A percentile compares a stretch with the other conserved stretches of the same genome.
Evolutionary conservation across 2,113 vertebrate genomes (phyloP).

Genomic region (Isurus oxyrinchus): DNA sequence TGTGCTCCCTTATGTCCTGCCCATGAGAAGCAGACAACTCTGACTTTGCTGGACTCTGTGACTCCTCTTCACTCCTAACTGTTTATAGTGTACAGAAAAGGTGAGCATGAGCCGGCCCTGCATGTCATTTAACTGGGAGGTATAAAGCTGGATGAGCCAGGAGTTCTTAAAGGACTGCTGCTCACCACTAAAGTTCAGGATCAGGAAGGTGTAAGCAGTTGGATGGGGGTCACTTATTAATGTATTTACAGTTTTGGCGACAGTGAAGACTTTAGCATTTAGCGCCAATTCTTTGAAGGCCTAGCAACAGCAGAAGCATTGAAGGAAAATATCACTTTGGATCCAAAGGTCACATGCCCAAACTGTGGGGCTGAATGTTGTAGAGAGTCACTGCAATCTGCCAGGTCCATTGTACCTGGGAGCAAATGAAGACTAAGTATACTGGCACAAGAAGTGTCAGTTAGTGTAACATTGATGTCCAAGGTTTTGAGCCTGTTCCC

Average conservation of each 20-base stretch:
- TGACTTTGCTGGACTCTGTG: neutral
- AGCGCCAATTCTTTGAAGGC: neutral
- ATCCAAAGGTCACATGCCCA: no score
- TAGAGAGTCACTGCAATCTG: neutral
- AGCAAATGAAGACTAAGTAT: neutral
- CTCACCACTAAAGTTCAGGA: neutral
- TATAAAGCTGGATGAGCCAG: neutral
- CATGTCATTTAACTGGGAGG: neutral
- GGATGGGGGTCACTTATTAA: neutral
- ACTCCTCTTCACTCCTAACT: neutral
- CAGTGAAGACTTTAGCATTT: neutral
- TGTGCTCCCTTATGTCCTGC: neutral
- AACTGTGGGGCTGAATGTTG: neutral
- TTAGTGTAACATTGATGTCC: neutral
- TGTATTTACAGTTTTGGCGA: neutral
- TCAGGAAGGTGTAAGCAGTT: neutral
- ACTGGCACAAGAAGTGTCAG: neutral
- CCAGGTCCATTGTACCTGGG: neutral
- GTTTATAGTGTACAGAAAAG: neutral
- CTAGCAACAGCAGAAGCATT: neutral
- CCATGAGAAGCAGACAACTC: neutral
- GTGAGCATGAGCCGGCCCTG: neutral
- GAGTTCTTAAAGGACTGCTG: neutral
- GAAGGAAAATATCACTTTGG: neutral
- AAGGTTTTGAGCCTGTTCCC: neutral